Evolutionary conservation across 2,797 vertebrate species (phyloP).

Genomic region (Catamblyrhynchus diadema): DNA sequence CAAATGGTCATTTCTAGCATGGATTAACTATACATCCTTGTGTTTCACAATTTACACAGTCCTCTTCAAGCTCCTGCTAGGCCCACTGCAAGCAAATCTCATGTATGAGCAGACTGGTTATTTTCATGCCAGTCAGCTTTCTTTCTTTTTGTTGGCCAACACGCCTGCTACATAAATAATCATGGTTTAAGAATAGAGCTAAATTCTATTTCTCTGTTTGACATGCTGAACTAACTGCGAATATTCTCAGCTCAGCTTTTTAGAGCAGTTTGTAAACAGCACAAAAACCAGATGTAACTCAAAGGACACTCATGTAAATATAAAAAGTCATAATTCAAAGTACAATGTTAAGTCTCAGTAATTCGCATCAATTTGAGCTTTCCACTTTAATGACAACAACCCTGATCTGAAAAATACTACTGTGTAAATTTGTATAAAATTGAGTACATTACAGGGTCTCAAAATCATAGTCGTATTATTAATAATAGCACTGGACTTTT

Average conservation of each 20-base stretch:
- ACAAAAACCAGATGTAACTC: conserved; percentile 10
- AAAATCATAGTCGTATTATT: not conserved
- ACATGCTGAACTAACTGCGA: conserved; percentile 40
- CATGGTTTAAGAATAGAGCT: conserved; percentile 62
- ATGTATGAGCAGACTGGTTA: not conserved
- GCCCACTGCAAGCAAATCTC: not conserved
- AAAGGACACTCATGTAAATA: not conserved
- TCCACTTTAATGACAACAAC: not conserved
- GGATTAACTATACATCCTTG: not conserved
- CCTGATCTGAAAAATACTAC: not conserved
- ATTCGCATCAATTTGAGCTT: not conserved
- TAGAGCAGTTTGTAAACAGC: conserved; percentile 59
- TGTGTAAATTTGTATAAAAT: not conserved
- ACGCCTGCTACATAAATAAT: conserved; percentile 51
- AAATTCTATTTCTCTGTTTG: conserved; percentile 45
- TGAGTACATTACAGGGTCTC: not conserved
- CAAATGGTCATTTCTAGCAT: not conserved
- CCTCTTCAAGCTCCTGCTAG: not conserved
- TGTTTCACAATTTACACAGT: not conserved
- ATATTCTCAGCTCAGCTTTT: conserved; percentile 50
- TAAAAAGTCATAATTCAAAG: not conserved
- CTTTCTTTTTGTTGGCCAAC: conserved; percentile 42
- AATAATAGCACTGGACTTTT: not conserved
- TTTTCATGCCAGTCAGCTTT: conserved; percentile 24
- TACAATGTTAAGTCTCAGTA: not conserved